Evolutionary conservation across 2,113 vertebrate genomes (phyloP).

Genomic region (Alouatta palliata): DNA sequence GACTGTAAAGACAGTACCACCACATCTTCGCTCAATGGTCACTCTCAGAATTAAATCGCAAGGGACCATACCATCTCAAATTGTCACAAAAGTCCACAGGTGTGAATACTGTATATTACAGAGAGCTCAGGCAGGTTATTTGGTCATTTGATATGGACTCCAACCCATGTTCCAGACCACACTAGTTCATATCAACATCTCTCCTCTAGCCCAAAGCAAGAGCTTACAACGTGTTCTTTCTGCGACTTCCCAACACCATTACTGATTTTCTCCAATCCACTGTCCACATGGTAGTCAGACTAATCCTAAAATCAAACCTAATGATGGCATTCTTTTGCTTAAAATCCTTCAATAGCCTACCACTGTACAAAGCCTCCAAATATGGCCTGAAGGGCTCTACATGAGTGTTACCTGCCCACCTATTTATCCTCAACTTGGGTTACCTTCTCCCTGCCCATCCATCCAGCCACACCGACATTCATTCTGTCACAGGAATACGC

Average conservation of each 20-base stretch:
- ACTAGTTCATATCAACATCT: rapidly evolving
- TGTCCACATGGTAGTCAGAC: too few species aligned
- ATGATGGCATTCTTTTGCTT: neutral
- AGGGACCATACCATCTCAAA: neutral
- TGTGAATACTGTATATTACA: neutral
- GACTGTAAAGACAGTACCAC: neutral
- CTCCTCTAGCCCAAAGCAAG: rapidly evolving
- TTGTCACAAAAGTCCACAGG: neutral
- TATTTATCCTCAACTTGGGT: neutral
- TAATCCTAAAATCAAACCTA: neutral
- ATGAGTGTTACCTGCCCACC: neutral
- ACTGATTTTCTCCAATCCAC: neutral
- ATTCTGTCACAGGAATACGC: neutral
- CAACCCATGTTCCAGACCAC: neutral
- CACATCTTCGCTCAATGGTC: too few species aligned
- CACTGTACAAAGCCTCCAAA: rapidly evolving
- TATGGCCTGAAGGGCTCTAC: rapidly evolving
- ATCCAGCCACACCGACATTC: neutral
- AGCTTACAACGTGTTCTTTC: neutral
- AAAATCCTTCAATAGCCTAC: neutral
- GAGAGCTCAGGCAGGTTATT: neutral
- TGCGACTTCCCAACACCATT: too few species aligned
- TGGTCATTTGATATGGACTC: neutral
- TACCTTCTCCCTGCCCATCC: neutral
- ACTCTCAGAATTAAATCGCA: neutral